Evolutionary conservation across 2,113 vertebrate species (phyloP).

Genomic region (Galeopterus variegatus): DNA sequence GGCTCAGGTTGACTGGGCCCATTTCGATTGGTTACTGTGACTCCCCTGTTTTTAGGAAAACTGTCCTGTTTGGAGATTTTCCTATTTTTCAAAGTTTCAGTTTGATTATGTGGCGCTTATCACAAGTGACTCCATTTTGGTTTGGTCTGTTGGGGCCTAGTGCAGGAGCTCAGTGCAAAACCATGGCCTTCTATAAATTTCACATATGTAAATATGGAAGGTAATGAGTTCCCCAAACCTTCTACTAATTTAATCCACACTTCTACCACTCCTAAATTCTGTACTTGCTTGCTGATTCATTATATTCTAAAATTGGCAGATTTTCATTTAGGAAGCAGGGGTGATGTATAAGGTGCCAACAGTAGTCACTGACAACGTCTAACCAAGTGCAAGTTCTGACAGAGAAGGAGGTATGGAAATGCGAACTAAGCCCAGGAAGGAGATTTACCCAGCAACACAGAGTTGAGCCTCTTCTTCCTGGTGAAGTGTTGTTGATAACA

Average conservation of each 20-base stretch:
- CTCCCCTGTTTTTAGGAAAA: neutral
- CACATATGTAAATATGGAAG: neutral
- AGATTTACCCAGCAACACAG: neutral
- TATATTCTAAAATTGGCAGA: neutral
- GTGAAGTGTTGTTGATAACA: neutral
- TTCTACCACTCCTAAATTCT: constrained; percentile 19
- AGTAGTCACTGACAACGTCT: neutral
- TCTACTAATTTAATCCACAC: neutral
- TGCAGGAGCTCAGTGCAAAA: neutral
- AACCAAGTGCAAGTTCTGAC: neutral
- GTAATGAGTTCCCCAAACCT: neutral
- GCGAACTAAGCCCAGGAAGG: neutral
- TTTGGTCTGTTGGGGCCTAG: neutral
- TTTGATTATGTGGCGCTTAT: neutral
- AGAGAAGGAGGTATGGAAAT: neutral
- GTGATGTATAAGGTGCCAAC: neutral
- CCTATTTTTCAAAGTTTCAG: neutral
- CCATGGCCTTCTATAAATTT: neutral
- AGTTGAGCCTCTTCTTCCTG: neutral
- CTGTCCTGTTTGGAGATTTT: neutral
- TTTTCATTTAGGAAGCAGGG: constrained; percentile 20
- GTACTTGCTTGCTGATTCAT: neutral
- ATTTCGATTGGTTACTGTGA: neutral
- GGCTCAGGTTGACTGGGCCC: neutral
- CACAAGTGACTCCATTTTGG: neutral